Evolutionary conservation across 2,888 invertebrate species (phyloP).

Genomic region (Alloscopus bannaensis): DNA sequence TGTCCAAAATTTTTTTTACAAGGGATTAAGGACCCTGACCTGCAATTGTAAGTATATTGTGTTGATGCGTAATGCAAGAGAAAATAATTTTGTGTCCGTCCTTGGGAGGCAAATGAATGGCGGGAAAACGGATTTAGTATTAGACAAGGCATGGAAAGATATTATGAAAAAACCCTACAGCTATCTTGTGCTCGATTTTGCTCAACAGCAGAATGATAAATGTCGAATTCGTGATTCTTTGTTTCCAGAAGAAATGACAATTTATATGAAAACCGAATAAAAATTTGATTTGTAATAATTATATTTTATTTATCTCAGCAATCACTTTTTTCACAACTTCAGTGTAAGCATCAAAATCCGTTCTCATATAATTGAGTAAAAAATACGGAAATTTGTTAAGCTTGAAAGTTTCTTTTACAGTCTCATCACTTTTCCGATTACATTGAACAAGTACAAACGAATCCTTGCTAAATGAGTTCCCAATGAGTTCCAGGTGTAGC

Average conservation of each 20-base stretch:
- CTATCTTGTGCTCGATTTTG: conserved; percentile 34
- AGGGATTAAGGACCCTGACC: conserved; percentile 35
- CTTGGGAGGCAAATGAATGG: conserved; percentile 37
- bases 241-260: conserved; percentile 36
- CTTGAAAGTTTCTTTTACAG: too few species aligned
- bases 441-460: too few species aligned
- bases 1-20: conserved; percentile 28
- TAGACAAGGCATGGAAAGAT: conserved; percentile 23
- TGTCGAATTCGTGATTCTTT: conserved; percentile 23
- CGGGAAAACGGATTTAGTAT: conserved; percentile 27
- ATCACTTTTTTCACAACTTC: too few species aligned
- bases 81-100: conserved; percentile 5
- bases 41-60: conserved; percentile 25
- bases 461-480: too few species aligned
- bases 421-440: too few species aligned
- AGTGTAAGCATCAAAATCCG: too few species aligned
- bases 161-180: neutral
- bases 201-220: conserved; percentile 24
- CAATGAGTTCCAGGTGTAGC: too few species aligned
- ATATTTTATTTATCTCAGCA: too few species aligned
- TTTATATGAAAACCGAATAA: conserved; percentile 44
- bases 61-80: conserved; percentile 26
- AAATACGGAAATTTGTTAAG: too few species aligned
- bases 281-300: too few species aligned
- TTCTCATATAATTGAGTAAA: too few species aligned